Percentiles rank a stretch among this genome's conserved stretches.
These are phyloP conservation scores for Chamaetylas fuelleborni DNA, from an alignment of 2,113 vertebrate genomes.

Conservation along the genomic window DNA sequence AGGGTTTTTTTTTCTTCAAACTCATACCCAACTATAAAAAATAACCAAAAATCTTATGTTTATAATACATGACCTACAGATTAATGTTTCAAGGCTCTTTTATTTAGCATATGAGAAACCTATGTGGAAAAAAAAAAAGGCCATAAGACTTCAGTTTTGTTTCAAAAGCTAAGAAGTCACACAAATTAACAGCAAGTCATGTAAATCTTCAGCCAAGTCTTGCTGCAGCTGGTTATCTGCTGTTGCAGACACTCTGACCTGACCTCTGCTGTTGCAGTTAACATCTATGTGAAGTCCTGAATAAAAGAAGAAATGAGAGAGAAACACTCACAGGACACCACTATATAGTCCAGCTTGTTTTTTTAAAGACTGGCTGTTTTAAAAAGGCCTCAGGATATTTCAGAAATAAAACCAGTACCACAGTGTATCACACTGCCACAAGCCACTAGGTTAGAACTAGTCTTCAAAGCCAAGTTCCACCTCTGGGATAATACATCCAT, in stretches of 20 bases:
- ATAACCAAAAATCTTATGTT: not conserved
- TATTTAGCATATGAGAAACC: not conserved
- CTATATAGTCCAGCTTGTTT: not conserved
- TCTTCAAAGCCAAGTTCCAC: not conserved
- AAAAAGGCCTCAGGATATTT: not conserved
- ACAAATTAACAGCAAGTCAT: not conserved
- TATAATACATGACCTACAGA: not conserved
- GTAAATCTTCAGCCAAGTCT: not conserved
- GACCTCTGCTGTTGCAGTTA: not conserved
- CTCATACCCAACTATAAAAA: not conserved
- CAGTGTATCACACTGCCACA: not conserved
- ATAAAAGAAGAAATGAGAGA: not conserved
- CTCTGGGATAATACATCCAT: not conserved
- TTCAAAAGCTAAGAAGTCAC: not conserved
- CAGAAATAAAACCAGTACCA: not conserved
- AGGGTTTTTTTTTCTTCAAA: not conserved
- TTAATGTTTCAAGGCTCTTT: not conserved
- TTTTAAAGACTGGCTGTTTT: not conserved
- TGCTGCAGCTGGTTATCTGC: not conserved
- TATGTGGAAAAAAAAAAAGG: too few relatives aligned
- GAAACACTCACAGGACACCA: not conserved
- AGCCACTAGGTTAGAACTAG: not conserved
- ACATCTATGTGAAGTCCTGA: accelerated
- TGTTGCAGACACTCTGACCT: not conserved
- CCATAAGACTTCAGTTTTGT: not conserved